phyloP scores from a whole-genome alignment of 2,797 vertebrate genomes.

The Hemitrygon akajei region DNA sequence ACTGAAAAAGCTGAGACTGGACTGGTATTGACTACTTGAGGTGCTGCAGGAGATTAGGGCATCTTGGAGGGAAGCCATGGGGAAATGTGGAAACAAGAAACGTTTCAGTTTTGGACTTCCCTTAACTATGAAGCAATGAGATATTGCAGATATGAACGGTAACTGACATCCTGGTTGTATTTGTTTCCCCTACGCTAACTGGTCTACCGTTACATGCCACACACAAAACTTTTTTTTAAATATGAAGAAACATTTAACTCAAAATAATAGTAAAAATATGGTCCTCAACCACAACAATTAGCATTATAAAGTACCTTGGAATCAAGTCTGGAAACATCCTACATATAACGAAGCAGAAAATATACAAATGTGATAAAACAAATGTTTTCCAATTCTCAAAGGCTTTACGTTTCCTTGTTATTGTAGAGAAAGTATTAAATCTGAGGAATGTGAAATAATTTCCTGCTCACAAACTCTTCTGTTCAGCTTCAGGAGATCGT shows the following conservation, averaged over 20 bases:
- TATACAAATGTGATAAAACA: neutral
- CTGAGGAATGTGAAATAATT: neutral
- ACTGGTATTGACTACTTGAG: no score
- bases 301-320: neutral
- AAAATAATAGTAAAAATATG: neutral
- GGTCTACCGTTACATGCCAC: neutral
- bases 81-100: no score
- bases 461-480: neutral
- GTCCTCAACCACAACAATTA: neutral
- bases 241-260: no score
- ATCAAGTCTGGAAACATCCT: neutral
- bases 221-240: neutral
- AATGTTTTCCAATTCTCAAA: neutral
- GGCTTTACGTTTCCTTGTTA: neutral
- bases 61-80: no score
- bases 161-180: neutral
- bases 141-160: neutral
- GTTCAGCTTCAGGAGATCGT: neutral
- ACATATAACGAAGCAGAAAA: neutral
- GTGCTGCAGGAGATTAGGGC: no score
- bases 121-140: no score
- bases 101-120: no score
- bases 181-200: neutral
- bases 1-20: no score
- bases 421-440: neutral